A percentile compares a stretch with the other conserved stretches of the same genome.
phyloP scores from a whole-genome alignment of 2,888 invertebrate genomes.

The Aethes cnicana region DNA sequence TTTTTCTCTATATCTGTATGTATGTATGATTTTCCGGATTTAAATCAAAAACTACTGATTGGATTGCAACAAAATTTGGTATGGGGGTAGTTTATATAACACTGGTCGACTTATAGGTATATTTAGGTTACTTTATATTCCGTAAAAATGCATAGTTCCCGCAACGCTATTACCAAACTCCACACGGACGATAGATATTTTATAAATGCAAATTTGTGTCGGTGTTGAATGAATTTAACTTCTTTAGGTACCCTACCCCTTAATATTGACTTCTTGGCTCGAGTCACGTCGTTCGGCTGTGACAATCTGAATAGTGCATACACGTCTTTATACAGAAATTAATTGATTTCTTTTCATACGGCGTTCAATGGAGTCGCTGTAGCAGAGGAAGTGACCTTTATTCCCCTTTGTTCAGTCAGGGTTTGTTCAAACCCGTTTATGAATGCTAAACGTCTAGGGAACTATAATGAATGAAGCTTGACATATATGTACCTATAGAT shows the following conservation, averaged over 20 bases:
- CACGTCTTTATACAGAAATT: conserved; percentile 47
- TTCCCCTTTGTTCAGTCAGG: conserved; percentile 32
- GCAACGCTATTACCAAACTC: too few relatives aligned
- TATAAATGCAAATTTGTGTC: neutral
- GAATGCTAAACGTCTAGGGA: conserved; percentile 21
- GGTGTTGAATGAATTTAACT: too few relatives aligned
- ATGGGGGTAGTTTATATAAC: too few relatives aligned
- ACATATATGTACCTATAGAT: too few relatives aligned
- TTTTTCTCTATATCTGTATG: too few relatives aligned
- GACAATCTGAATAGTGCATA: conserved; percentile 55
- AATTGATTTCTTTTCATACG: conserved; percentile 59
- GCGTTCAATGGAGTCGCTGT: conserved; percentile 47
- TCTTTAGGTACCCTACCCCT: neutral
- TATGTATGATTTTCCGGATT: too few relatives aligned
- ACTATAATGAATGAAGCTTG: conserved; percentile 5
- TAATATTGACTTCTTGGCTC: conserved; percentile 31
- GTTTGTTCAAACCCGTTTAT: conserved; percentile 16
- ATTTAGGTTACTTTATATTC: too few relatives aligned
- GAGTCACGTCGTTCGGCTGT: conserved; percentile 47
- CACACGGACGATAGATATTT: too few relatives aligned
- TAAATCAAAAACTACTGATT: too few relatives aligned
- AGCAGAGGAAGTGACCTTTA: conserved; percentile 51
- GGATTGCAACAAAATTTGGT: too few relatives aligned
- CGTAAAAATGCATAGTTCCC: too few relatives aligned
- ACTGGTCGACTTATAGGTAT: too few relatives aligned